Base-by-base conservation (phyloP, 1,140 invertebrate species). In the Aphaenogaster floridana region DNA sequence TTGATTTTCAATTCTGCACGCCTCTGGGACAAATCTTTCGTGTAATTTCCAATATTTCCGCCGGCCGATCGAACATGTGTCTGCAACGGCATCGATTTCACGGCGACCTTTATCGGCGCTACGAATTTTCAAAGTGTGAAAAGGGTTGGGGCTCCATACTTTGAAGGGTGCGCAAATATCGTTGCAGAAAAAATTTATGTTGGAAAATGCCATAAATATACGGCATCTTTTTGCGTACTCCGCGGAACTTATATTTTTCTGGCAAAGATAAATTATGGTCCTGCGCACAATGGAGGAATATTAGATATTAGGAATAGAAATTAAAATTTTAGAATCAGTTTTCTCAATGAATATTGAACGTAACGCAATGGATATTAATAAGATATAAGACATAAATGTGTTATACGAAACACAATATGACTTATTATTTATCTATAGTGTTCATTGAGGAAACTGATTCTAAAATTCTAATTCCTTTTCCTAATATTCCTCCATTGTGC, bases 1-100 rank as follows among this genome's bases (percentile, higher is more conserved):
- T 95, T 95, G 95, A 95, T 95, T 91, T 94, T 93, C 78, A 54
- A 95, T 95, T 95, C 78, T 92, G 21, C 93, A 95, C 94, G 94
- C 94, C 85, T 87, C 86, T 91, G 78, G 89, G 76, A 90, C 91
- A 94, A 95, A 95, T 95, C 92, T 93, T 92, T 95, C 93, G 93
- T 95, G 93, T 94, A 94, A 95, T 95, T 95, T 93, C 91, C 93
- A 92, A 94, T 95, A 94, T 94, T 93, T 92, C 88, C 86, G 86
- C 57, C 66, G 78, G 36, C 66, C 48, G 69, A 78, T 88, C 86
- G 89, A 88, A 92, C 91, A 90, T 90, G 90, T 87, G 90, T 90
- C 89, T 85, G 90, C 87, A 92, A 88, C 89, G 89, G 87, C 77
- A 80, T 77, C 92, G 83, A 95, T 95, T 95, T 95, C 94, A 95